Evolutionary conservation across 2,888 invertebrate genomes (phyloP).

Genomic region (Caenorhabditis sp.): DNA sequence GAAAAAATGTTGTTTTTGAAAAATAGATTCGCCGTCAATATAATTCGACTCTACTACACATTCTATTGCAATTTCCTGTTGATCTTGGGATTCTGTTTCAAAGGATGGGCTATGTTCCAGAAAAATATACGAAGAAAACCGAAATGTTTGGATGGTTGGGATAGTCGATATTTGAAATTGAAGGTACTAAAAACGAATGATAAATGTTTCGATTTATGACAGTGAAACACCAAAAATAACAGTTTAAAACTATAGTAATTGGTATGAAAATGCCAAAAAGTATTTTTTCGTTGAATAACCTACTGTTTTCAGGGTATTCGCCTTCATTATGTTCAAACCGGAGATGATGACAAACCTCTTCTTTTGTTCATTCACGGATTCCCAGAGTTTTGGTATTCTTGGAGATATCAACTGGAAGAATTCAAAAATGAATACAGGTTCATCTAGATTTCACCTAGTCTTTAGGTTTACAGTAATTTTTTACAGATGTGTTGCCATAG

Average conservation of each 20-base stretch:
- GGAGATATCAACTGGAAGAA: conserved; percentile 79
- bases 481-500: conserved; percentile 80
- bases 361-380: conserved; percentile 81
- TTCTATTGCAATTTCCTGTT: not conserved
- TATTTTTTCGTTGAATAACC: too few species aligned
- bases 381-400: conserved; percentile 83
- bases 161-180: conserved; percentile 36
- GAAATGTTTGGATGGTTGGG: conserved; percentile 44
- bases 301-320: conserved; percentile 32
- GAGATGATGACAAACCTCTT: conserved; percentile 75
- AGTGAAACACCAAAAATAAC: too few species aligned
- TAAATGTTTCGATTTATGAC: not conserved
- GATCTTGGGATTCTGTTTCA: conserved; percentile 6
- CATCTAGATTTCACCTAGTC: too few species aligned
- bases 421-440: conserved; percentile 72
- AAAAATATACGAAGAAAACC: conserved; percentile 32
- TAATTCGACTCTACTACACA: not conserved
- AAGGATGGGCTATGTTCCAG: conserved; percentile 22
- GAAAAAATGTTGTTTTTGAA: conserved; percentile 7
- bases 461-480: too few species aligned
- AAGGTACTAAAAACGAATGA: conserved; percentile 13
- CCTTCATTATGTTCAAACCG: conserved; percentile 52
- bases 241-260: too few species aligned
- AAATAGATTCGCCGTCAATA: not conserved
- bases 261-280: too few species aligned